Evolutionary conservation across 2,113 vertebrate genomes (phyloP), one percentile per base, ranked within the genome.

Genomic region (Malurus alboscapulatus): DNA sequence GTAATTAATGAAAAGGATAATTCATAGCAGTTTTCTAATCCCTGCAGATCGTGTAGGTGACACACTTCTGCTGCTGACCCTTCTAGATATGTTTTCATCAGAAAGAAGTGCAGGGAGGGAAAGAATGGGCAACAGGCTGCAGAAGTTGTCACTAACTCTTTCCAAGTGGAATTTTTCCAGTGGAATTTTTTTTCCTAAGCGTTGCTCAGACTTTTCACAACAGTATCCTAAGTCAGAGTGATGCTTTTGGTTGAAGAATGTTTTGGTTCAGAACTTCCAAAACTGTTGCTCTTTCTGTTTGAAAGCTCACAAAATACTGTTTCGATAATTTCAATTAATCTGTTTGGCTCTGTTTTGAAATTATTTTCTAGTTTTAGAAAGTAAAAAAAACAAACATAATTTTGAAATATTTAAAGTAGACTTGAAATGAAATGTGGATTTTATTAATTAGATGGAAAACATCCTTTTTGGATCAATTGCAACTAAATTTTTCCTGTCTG

Each of bases 1-100:
- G 85, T 96, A 95, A 95, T 92, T 95, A 95, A 95, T 90, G 85
- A 87, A 93, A 91, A 92, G 57, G 68, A 84, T 90, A 95, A 95
- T 77, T 95, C 77, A 81, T 72, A 94, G 19, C 27, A 27, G 30
- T 75, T 93, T 94, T 92, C 67, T 88, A 85, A 68, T 95, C 91
- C 79, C 93, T 74, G 72, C n/a, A 84, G 95, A 29, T 7, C 42
- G 26, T 57, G 17, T 19, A 34, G 63, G 57, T 90, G 93, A 85
- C 87, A 90, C 45, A 94, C 51, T 96, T 96, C 91, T 93, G 71
- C 55, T 66, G 27, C 48, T 3, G 14, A 48, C 44, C 11, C 47
- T 65, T 68, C 57, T 73, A 21, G 40, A 10, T 7, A 0, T 13
- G 8, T 19, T 74, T 71, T 59, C 36, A 54, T 58, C 50, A 32